These are phyloP conservation scores for Chironomus tentans DNA, from an alignment of 2,888 invertebrate species.

Conservation along the genomic window DNA sequence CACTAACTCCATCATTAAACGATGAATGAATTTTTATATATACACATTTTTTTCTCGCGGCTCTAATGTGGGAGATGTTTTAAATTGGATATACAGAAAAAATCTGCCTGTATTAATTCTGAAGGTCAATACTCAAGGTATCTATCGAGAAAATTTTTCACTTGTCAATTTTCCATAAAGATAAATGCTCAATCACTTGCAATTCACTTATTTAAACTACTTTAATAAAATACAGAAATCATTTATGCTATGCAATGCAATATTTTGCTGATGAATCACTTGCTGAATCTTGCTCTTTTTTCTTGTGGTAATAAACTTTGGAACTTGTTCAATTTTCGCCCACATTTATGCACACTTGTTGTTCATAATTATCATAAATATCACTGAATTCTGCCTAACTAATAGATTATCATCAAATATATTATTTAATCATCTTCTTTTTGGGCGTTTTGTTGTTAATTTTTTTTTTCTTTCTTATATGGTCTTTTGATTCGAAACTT, in stretches of 20 bases:
- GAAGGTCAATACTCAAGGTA: conserved; percentile 19
- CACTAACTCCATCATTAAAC: not conserved
- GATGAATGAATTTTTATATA: conserved; percentile 18
- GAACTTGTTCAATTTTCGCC: not conserved
- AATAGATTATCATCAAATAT: not conserved
- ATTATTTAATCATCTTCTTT: not conserved
- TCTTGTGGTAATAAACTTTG: not conserved
- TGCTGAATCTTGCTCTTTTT: not conserved
- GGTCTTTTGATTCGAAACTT: not conserved
- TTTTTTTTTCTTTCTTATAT: not conserved
- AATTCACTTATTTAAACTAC: not conserved
- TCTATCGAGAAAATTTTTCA: not conserved
- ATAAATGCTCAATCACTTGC: not conserved
- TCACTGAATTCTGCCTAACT: not conserved
- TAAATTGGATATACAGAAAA: conserved; percentile 22
- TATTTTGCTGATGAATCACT: conserved; percentile 20
- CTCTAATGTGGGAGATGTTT: conserved; percentile 22
- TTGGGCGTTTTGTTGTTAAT: conserved; percentile 3
- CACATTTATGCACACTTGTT: not conserved
- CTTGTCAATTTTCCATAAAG: not conserved
- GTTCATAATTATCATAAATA: not conserved
- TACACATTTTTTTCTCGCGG: not conserved
- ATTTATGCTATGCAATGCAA: not conserved
- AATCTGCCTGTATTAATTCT: conserved; percentile 22
- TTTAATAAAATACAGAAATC: not conserved